These are phyloP conservation scores for Autographa gamma DNA, from an alignment of 2,888 invertebrate genomes.

Conservation along the genomic window DNA sequence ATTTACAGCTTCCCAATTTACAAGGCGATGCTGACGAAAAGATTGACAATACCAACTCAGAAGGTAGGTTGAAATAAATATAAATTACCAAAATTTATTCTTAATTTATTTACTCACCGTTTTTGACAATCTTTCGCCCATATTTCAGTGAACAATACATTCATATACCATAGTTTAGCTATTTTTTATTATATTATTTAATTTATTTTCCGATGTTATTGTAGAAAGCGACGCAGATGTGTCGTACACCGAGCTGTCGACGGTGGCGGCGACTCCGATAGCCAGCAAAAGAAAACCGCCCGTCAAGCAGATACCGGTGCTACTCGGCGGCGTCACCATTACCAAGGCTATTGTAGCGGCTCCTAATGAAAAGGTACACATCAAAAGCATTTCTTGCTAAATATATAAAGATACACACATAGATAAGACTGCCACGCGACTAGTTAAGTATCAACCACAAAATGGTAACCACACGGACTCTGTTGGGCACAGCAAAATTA, in stretches of 20 bases:
- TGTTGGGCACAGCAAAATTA: too few relatives aligned
- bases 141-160: neutral
- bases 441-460: too few relatives aligned
- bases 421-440: too few relatives aligned
- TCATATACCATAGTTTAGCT: neutral
- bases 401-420: too few relatives aligned
- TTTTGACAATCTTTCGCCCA: too few relatives aligned
- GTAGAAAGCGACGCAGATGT: slow-evolving; percentile 74
- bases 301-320: slow-evolving; percentile 30
- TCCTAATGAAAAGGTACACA: slow-evolving; percentile 45
- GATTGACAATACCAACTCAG: slow-evolving; percentile 65
- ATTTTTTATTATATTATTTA: too few relatives aligned
- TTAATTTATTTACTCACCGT: too few relatives aligned
- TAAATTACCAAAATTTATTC: neutral
- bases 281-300: slow-evolving; percentile 50
- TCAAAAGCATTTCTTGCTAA: too few relatives aligned
- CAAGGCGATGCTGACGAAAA: slow-evolving; percentile 61
- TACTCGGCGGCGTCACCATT: slow-evolving; percentile 45
- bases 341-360: slow-evolving; percentile 36
- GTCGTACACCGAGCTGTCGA: slow-evolving; percentile 67
- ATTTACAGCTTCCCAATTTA: slow-evolving; percentile 59
- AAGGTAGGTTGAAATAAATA: slow-evolving; percentile 60
- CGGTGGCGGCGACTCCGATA: slow-evolving; percentile 67
- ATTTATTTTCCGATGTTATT: slow-evolving; percentile 2
- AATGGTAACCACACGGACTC: too few relatives aligned